Evolutionary conservation across 2,888 invertebrate species (phyloP), one percentile per base, ranked within the genome.

Genomic region (Drosophila parthenogenetica): DNA sequence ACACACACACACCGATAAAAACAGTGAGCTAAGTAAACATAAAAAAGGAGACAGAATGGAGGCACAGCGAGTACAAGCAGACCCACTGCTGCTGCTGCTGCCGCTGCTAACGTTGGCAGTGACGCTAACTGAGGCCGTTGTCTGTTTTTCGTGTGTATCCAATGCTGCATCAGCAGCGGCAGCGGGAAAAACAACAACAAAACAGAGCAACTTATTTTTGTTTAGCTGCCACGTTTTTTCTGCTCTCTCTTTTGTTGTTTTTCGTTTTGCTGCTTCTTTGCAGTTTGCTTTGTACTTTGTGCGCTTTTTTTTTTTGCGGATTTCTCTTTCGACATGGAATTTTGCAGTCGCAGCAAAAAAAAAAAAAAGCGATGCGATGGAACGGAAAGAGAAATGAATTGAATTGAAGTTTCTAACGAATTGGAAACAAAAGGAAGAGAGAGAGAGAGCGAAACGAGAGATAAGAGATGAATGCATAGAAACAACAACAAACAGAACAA

Each of bases 211-310:
- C 70, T 84, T 84, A 84, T 81, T 81, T 84, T 84, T 84, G 85
- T 81, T 80, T 76, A 76, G 79, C 76, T 71, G 82, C 81, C 79
- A 76, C 81, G 81, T 80, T 78, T 80, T 79, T 81, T 74, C 14
- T 39, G 32, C 61, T 59, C 46, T 69, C 60, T 55, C 58, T 58
- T 70, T 73, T 71, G 73, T 74, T 74, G 59, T 60, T 62, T 63
- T 79, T 70, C 58, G 35, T 70, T 65, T 60, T 60, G 40, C 55
- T 69, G 57, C 40, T 61, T 60, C 53, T 64, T 62, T 58, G 29
- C 50, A 48, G 68, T 68, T 63, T 46, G 58, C 51, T 73, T 69
- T 67, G 60, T 58, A 73, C 74, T 59, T 57, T 60, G 54, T 69
- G 35, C 45, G 50, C 48, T 50, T 65, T 63, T 55, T 79, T 70